A percentile compares a stretch with the other conserved stretches of the same genome.
Evolutionary conservation across 2,797 vertebrate genomes (phyloP).

Genomic region (Brachyrhaphis roseni): DNA sequence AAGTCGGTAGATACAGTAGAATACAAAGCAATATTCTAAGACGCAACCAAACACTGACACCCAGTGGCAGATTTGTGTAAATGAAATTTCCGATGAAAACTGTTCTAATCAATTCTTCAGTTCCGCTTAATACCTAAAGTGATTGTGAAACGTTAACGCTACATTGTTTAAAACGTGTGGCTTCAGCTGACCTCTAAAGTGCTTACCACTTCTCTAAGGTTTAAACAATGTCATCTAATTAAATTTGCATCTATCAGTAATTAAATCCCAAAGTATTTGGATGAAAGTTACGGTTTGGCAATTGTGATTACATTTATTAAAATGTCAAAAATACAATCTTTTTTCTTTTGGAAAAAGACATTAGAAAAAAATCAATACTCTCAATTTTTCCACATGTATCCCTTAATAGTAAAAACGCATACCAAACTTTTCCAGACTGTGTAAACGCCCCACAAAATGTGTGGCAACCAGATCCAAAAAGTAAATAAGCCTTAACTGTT

Average conservation of each 20-base stretch:
- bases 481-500: not conserved
- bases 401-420: not conserved
- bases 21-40: not conserved
- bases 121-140: not conserved
- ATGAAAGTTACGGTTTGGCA: not conserved
- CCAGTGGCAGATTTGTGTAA: constrained; percentile 44
- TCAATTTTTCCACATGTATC: not conserved
- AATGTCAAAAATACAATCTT: not conserved
- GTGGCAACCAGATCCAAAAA: not conserved
- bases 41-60: constrained; percentile 63
- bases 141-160: not conserved
- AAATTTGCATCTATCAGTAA: not conserved
- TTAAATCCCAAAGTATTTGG: not conserved
- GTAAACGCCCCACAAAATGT: not conserved
- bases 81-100: not conserved
- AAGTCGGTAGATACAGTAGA: constrained; percentile 23
- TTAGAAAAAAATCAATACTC: not conserved
- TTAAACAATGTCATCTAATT: not conserved
- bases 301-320: not conserved
- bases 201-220: not conserved
- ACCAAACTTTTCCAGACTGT: not conserved
- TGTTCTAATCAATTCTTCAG: not conserved
- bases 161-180: not conserved
- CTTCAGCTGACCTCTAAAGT: not conserved
- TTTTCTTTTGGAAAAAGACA: not conserved